phyloP scores from a whole-genome alignment of 2,113 vertebrate genomes.

The Cyanistes caeruleus region DNA sequence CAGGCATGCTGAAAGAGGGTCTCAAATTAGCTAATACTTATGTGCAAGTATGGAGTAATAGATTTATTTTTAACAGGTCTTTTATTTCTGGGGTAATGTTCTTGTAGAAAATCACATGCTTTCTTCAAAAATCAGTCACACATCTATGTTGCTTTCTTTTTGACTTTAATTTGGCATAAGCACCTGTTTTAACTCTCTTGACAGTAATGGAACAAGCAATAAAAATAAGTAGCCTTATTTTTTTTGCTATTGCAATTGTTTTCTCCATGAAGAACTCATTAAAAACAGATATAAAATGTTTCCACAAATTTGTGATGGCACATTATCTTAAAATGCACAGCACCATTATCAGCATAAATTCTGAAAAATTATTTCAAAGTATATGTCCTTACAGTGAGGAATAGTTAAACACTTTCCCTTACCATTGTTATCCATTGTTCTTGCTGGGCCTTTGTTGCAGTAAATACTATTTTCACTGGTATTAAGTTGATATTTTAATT shows the following conservation, averaged over 20 bases:
- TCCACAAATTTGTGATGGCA: not conserved
- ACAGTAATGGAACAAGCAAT: not conserved
- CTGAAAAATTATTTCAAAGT: not conserved
- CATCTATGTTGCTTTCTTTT: not conserved
- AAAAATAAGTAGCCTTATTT: not conserved
- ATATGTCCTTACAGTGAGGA: not conserved
- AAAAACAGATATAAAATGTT: not conserved
- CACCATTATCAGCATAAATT: slow-evolving; percentile 2
- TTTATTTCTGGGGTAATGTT: not conserved
- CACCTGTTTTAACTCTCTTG: not conserved
- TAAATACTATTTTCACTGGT: not conserved
- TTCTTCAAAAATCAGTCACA: not conserved
- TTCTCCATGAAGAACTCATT: not conserved
- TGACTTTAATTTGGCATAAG: not conserved
- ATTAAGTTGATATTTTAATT: not conserved
- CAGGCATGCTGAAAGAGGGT: not conserved
- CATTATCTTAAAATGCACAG: slow-evolving; percentile 17
- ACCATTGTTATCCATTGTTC: not conserved
- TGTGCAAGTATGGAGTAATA: not conserved
- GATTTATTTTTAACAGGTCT: not conserved
- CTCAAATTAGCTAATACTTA: not conserved
- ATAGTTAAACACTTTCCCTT: not conserved
- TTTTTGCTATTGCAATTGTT: not conserved
- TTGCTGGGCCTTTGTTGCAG: not conserved
- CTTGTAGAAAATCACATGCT: not conserved